phyloP scores from a whole-genome alignment of 2,113 vertebrate species.

The Neolamprologus tretocephalus region DNA sequence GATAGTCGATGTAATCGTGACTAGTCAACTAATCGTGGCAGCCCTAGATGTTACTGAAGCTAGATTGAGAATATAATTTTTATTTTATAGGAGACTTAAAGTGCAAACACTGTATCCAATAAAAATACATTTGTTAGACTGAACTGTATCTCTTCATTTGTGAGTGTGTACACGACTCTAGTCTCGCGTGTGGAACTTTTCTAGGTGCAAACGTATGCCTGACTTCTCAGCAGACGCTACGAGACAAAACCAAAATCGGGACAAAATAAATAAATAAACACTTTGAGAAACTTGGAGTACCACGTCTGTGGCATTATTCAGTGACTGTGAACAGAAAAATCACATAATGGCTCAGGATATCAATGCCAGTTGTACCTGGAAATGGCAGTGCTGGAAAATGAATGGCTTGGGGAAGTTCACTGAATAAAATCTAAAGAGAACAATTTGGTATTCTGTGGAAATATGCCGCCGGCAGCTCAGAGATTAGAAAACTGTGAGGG shows the following conservation, averaged over 20 bases:
- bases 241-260: background rate
- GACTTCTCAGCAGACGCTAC: background rate
- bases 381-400: background rate
- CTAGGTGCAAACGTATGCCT: accelerated
- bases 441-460: conserved; percentile 5
- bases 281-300: background rate
- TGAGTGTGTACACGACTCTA: accelerated
- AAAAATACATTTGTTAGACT: background rate
- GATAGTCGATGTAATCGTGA: accelerated
- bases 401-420: background rate
- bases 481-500: background rate
- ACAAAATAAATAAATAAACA: background rate
- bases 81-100: background rate
- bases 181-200: background rate
- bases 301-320: background rate
- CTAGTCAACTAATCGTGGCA: no score
- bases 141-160: background rate
- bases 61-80: background rate
- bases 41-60: background rate
- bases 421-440: conserved; percentile 23
- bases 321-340: background rate
- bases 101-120: background rate
- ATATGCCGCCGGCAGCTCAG: background rate
- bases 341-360: background rate
- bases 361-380: background rate